Evolutionary conservation across 2,888 invertebrate species (phyloP).

Genomic region (Netelia melanura): DNA sequence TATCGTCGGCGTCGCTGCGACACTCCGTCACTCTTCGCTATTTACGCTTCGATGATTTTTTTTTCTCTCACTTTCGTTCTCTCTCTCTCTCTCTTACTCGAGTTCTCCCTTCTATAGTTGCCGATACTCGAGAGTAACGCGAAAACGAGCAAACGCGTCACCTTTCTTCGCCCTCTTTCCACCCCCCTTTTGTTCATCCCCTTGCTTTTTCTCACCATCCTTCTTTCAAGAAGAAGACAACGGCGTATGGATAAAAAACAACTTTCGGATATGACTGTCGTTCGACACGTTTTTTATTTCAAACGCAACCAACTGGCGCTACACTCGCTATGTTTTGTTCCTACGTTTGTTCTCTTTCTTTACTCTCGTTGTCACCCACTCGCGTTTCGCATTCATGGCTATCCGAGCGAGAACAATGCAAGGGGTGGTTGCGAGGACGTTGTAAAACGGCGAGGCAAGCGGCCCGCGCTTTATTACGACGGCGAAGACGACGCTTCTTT

Average conservation of each 20-base stretch:
- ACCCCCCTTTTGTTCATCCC: too few relatives aligned
- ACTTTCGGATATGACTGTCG: too few relatives aligned
- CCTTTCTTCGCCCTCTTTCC: too few relatives aligned
- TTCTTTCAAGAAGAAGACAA: background rate
- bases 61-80: background rate
- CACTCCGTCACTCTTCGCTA: conserved; percentile 44
- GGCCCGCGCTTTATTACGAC: too few relatives aligned
- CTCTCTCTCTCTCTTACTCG: background rate
- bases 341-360: conserved; percentile 11
- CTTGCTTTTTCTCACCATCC: background rate
- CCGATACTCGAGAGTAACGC: too few relatives aligned
- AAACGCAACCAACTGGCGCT: too few relatives aligned
- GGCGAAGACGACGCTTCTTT: too few relatives aligned
- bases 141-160: too few relatives aligned
- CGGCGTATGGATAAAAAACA: too few relatives aligned
- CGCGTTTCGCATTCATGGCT: conserved; percentile 65
- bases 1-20: conserved; percentile 20
- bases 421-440: background rate
- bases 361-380: conserved; percentile 6
- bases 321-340: too few relatives aligned
- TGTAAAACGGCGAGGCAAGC: conserved; percentile 1
- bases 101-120: background rate
- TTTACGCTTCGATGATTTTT: conserved; percentile 58
- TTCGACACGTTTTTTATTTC: too few relatives aligned
- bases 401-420: conserved; percentile 30